phyloP scores from a whole-genome alignment of 1,140 invertebrate genomes.

The Panulirus ornatus region DNA sequence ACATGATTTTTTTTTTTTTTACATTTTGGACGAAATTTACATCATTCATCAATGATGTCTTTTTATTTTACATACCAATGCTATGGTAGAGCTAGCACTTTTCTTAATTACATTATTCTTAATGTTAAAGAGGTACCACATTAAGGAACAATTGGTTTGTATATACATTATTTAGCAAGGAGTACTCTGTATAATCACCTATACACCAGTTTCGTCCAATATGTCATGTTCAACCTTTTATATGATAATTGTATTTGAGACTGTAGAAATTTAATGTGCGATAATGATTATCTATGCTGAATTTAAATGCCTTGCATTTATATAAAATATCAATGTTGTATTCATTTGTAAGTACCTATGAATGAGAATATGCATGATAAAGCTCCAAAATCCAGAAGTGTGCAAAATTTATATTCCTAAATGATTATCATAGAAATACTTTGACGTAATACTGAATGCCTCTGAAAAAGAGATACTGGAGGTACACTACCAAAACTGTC shows the following conservation, averaged over 20 bases:
- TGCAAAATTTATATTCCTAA: background rate
- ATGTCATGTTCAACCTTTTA: background rate
- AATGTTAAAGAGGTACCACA: background rate
- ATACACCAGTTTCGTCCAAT: conserved; percentile 30
- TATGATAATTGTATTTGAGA: background rate
- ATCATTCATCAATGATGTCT: background rate
- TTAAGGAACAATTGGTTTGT: background rate
- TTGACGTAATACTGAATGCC: background rate
- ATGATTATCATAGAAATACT: background rate
- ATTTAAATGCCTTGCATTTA: conserved; percentile 1
- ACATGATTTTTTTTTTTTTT: conserved; percentile 21
- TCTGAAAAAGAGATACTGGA: background rate
- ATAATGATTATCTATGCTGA: conserved; percentile 10
- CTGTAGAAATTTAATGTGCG: background rate
- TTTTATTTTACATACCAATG: background rate
- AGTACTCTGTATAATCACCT: background rate
- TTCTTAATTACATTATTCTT: background rate
- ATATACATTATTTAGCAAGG: background rate
- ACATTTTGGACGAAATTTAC: conserved; percentile 53
- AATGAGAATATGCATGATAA: background rate
- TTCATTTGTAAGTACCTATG: background rate
- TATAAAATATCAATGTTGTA: background rate
- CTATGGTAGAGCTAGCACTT: background rate
- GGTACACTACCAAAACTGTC: no score
- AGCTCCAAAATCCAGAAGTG: background rate